Percentiles rank a stretch among this genome's conserved stretches.
Evolutionary conservation across 2,797 vertebrate genomes (phyloP).

Genomic region (Siniperca obscura): DNA sequence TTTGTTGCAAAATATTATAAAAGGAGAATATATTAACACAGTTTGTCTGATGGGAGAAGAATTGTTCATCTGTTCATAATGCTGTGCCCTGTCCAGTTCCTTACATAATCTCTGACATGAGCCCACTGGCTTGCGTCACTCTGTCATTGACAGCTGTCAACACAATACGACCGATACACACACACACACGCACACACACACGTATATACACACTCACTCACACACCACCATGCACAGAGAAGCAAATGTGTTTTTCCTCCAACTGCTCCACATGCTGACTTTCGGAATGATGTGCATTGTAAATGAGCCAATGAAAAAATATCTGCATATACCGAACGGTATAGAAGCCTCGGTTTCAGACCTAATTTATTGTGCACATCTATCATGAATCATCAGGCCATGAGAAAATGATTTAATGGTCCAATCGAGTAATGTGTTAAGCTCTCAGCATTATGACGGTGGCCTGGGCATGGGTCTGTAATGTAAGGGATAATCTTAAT

Average conservation of each 20-base stretch:
- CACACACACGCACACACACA: constrained; percentile 27
- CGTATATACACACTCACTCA: constrained; percentile 13
- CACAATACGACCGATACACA: constrained; percentile 60
- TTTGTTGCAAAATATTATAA: constrained; percentile 63
- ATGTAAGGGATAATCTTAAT: constrained; percentile 83
- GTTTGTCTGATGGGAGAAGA: constrained; percentile 61
- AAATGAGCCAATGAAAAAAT: constrained; percentile 25
- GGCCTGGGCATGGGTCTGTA: constrained; percentile 75
- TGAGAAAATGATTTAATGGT: constrained; percentile 77
- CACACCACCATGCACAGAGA: constrained; percentile 21
- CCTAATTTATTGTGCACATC: constrained; percentile 49
- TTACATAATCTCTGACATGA: constrained; percentile 87
- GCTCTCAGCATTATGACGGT: constrained; percentile 75
- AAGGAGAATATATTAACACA: constrained; percentile 65
- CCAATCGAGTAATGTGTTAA: constrained; percentile 83
- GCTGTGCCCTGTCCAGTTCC: constrained; percentile 80
- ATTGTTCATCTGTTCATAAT: constrained; percentile 82
- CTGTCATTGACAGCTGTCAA: constrained; percentile 86
- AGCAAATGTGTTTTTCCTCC: constrained; percentile 35
- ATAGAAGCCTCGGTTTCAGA: constrained; percentile 36
- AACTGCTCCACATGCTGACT: constrained; percentile 33
- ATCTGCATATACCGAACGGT: constrained; percentile 8
- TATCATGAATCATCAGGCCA: constrained; percentile 61
- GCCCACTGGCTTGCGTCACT: constrained; percentile 83
- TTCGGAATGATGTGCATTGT: constrained; percentile 32